phyloP scores from a whole-genome alignment of 2,888 invertebrate species.

The Ophraella communa region DNA sequence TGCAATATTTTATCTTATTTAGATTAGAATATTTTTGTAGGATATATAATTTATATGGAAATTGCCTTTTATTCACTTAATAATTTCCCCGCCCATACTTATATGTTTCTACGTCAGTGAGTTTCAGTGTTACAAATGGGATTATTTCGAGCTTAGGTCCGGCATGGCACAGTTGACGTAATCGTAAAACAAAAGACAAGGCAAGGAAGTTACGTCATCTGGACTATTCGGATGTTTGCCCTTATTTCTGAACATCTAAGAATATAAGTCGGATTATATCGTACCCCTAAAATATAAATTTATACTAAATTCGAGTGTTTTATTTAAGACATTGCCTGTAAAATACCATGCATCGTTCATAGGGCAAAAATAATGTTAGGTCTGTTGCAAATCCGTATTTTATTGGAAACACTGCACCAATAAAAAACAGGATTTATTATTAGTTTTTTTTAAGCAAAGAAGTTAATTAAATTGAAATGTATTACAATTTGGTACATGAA shows the following conservation, averaged over 20 bases:
- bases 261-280: conserved; percentile 19
- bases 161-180: conserved; percentile 42
- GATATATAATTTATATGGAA: neutral
- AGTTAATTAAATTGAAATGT: too few species aligned
- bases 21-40: too few species aligned
- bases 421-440: too few species aligned
- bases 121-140: conserved; percentile 9
- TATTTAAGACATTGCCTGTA: too few species aligned
- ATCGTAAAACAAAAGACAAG: conserved; percentile 45
- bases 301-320: neutral
- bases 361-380: too few species aligned
- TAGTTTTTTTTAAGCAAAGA: too few species aligned
- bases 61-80: neutral
- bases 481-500: too few species aligned
- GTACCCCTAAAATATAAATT: conserved; percentile 1
- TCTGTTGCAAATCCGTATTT: too few species aligned
- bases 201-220: conserved; percentile 46
- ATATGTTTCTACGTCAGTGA: conserved; percentile 8
- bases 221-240: conserved; percentile 31
- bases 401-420: too few species aligned
- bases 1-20: too few species aligned
- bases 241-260: conserved; percentile 11
- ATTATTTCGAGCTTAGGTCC: conserved; percentile 31
- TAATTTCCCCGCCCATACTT: neutral
- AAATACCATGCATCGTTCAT: too few species aligned